A percentile compares a stretch with the other conserved stretches of the same genome.
These are phyloP conservation scores for Spodoptera exigua DNA, from an alignment of 2,888 invertebrate genomes.

Conservation along the genomic window DNA sequence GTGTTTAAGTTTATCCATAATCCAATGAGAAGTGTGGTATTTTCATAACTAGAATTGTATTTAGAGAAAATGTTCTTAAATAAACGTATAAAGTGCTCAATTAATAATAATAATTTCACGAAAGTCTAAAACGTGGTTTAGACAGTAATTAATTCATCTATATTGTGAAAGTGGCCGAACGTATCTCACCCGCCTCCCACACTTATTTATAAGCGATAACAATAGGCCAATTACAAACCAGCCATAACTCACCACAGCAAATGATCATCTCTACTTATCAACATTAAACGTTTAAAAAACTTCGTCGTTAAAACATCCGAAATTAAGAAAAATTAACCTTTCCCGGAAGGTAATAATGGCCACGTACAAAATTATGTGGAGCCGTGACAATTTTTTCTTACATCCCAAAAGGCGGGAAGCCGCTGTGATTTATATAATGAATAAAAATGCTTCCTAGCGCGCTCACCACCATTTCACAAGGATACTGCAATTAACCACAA, in stretches of 20 bases:
- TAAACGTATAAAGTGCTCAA: no score
- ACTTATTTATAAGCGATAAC: slow-evolving; percentile 2
- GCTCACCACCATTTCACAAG: slow-evolving; percentile 72
- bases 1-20: no score
- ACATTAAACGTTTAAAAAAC: slow-evolving; percentile 54
- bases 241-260: slow-evolving; percentile 30
- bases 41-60: no score
- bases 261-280: slow-evolving; percentile 51
- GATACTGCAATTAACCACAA: slow-evolving; percentile 83
- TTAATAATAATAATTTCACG: no score
- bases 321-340: slow-evolving; percentile 87
- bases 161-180: no score
- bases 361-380: slow-evolving; percentile 88
- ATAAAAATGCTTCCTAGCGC: slow-evolving; percentile 84
- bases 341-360: slow-evolving; percentile 79
- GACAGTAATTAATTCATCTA: no score
- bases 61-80: no score
- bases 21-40: no score
- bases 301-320: slow-evolving; percentile 72
- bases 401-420: slow-evolving; percentile 78
- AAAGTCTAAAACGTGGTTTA: no score
- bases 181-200: no score
- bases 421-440: slow-evolving; percentile 87
- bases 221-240: slow-evolving; percentile 15
- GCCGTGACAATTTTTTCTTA: slow-evolving; percentile 86